Evolutionary conservation across 2,113 vertebrate genomes (phyloP).

Genomic region (Tragelaphus buxtoni): DNA sequence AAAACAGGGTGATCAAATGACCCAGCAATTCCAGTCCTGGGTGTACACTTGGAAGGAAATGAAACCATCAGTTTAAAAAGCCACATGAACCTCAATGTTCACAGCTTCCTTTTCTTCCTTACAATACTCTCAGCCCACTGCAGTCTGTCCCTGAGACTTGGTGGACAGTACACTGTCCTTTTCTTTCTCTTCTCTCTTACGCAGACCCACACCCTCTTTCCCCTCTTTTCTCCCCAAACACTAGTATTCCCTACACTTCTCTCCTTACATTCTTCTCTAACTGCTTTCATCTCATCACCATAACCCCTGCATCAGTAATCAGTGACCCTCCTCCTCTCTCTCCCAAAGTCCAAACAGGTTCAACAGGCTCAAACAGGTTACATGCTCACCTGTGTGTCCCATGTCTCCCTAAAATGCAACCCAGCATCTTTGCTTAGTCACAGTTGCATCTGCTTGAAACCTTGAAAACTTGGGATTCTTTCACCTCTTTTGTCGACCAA

Average conservation of each 20-base stretch:
- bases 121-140: neutral
- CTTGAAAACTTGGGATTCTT: neutral
- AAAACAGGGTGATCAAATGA: neutral
- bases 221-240: neutral
- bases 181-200: neutral
- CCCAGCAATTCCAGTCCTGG: neutral
- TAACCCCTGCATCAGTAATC: neutral
- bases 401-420: neutral
- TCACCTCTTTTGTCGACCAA: neutral
- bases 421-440: neutral
- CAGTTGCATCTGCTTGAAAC: neutral
- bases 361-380: neutral
- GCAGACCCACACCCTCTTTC: neutral
- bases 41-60: neutral
- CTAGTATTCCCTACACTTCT: neutral
- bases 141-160: neutral
- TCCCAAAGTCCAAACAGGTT: neutral
- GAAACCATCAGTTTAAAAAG: neutral
- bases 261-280: neutral
- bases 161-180: neutral
- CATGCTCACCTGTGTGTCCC: accelerated
- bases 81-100: no score
- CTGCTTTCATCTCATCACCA: neutral
- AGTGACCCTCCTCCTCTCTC: neutral
- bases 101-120: neutral